Conservation (phyloP, 1,140 invertebrate genomes). For the Drosophila littoralis region DNA sequence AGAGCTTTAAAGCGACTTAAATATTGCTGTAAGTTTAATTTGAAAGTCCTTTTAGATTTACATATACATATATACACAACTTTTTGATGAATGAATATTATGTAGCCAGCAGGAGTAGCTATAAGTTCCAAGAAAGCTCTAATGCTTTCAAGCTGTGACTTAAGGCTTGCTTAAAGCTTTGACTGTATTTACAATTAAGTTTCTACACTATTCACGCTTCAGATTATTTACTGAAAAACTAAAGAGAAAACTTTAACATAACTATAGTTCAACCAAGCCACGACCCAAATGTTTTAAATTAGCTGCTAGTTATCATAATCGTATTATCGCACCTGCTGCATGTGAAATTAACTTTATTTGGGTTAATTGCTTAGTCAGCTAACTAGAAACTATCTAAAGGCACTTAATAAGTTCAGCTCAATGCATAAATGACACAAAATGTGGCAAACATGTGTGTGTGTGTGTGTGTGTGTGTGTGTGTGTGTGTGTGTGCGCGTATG, state of each 20-base stretch:
- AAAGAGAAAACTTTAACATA: neutral
- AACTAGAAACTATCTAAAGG: slow-evolving; percentile 22
- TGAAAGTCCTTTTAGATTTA: too few species aligned
- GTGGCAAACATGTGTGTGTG: slow-evolving; percentile 9
- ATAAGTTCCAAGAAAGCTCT: too few species aligned
- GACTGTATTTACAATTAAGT: too few species aligned
- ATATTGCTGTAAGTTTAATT: too few species aligned
- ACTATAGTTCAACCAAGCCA: neutral
- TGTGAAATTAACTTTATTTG: slow-evolving; percentile 59
- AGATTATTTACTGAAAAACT: too few species aligned
- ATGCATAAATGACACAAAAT: slow-evolving; percentile 8
- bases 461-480: neutral
- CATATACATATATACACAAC: too few species aligned
- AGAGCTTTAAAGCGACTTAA: too few species aligned
- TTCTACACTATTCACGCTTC: too few species aligned
- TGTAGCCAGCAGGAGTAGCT: too few species aligned
- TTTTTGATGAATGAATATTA: too few species aligned
- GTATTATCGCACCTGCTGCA: slow-evolving; percentile 37
- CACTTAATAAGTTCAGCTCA: slow-evolving; percentile 50
- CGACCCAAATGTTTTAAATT: neutral
- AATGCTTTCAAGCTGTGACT: too few species aligned
- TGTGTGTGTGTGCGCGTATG: neutral
- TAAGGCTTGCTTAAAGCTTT: too few species aligned
- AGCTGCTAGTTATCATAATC: slow-evolving; percentile 15
- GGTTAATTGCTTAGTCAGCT: slow-evolving; percentile 68